Evolutionary conservation across 2,797 vertebrate species (phyloP).

Genomic region (Melanotaenia parkinsoni): DNA sequence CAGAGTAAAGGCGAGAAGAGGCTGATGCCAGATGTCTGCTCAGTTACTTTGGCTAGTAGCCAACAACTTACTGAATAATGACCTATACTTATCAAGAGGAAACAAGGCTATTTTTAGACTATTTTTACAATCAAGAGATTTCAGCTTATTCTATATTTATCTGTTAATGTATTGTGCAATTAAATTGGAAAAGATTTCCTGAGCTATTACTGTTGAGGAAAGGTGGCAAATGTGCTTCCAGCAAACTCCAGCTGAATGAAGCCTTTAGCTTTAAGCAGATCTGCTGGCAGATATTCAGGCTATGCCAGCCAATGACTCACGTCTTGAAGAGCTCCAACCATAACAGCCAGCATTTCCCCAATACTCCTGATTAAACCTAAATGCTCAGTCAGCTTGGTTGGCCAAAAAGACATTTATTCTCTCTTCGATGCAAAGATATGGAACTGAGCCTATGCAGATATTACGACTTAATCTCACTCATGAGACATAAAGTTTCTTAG

Average conservation of each 20-base stretch:
- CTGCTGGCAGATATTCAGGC: constrained; percentile 70
- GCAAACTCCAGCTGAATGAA: constrained; percentile 44
- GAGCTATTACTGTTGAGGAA: constrained; percentile 38
- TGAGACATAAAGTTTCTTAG: constrained; percentile 1
- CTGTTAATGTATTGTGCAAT: constrained; percentile 8
- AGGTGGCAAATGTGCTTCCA: constrained; percentile 48
- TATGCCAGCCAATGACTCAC: constrained; percentile 75
- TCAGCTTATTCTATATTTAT: constrained; percentile 49
- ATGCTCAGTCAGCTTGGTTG: constrained; percentile 53
- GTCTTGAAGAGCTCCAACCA: constrained; percentile 74
- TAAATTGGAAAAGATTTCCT: constrained; percentile 41
- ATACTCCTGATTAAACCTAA: constrained; percentile 83
- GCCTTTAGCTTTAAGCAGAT: constrained; percentile 54
- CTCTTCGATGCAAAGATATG: constrained; percentile 61
- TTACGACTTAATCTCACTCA: constrained; percentile 22
- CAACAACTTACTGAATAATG: constrained; percentile 54
- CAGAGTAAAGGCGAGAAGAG: constrained; percentile 56
- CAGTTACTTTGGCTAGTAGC: constrained; percentile 61
- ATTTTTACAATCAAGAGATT: constrained; percentile 61
- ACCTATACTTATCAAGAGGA: constrained; percentile 47
- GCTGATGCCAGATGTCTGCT: constrained; percentile 64
- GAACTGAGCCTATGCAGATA: constrained; percentile 63
- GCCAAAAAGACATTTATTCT: constrained; percentile 82
- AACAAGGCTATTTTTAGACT: constrained; percentile 56
- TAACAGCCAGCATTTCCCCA: constrained; percentile 72